Conservation (phyloP, 2,797 vertebrate species). For the Mormyrops attenuatus region DNA sequence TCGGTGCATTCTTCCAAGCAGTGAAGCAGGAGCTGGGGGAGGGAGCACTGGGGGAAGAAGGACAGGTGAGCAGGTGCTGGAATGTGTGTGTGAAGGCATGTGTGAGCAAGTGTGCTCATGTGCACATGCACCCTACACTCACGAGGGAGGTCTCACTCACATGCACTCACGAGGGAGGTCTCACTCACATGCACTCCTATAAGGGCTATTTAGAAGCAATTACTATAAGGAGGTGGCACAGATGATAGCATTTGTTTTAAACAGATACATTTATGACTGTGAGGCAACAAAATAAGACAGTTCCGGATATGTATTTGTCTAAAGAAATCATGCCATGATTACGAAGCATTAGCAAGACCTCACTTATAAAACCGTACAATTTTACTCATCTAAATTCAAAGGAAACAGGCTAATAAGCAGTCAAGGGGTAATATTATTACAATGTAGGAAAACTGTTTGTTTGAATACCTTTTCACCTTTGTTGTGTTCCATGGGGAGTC, state of each 20-base stretch:
- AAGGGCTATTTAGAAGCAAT: neutral
- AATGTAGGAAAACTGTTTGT: neutral
- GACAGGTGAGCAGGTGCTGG: neutral
- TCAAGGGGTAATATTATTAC: neutral
- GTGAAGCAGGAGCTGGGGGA: neutral
- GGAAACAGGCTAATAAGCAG: neutral
- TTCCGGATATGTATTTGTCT: neutral
- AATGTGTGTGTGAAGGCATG: neutral
- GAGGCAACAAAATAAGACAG: neutral
- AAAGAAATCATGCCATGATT: neutral
- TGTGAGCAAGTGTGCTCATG: neutral
- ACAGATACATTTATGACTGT: neutral
- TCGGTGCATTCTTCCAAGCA: neutral
- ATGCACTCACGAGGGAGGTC: neutral
- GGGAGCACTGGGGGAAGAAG: neutral
- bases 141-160: no score
- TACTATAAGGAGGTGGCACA: neutral
- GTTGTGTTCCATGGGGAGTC: neutral
- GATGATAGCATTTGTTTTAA: neutral
- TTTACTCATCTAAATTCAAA: neutral
- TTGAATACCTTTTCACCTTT: slow-evolving; percentile 7
- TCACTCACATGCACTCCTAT: neutral
- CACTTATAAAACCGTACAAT: neutral
- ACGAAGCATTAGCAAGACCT: neutral
- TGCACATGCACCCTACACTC: neutral